Conservation (phyloP, 2,113 vertebrate species). For the Salvelinus fontinalis region DNA sequence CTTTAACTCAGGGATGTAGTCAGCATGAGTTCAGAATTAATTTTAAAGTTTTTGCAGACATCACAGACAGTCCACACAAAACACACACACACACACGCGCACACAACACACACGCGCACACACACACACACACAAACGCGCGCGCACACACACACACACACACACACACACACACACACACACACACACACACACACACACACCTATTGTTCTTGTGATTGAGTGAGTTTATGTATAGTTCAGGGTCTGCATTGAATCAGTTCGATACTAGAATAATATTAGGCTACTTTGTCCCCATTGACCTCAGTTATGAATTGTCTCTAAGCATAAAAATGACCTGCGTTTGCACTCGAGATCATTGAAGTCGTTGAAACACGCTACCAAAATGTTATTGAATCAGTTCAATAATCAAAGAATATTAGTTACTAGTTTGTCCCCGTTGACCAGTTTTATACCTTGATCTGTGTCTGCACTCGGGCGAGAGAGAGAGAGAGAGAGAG, state of each 20-base stretch:
- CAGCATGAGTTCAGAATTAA: constrained; percentile 25
- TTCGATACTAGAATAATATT: not conserved
- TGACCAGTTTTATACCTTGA: constrained; percentile 13
- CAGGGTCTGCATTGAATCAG: constrained; percentile 7
- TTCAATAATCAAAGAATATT: no score
- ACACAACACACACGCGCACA: no score
- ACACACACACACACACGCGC: not conserved
- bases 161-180: no score
- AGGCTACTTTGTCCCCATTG: no score
- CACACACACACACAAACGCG: no score
- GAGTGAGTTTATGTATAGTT: not conserved
- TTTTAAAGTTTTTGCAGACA: not conserved
- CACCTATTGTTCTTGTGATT: not conserved
- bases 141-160: no score
- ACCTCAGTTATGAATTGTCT: not conserved
- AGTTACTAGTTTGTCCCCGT: constrained; percentile 15
- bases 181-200: no score
- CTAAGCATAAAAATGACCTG: not conserved
- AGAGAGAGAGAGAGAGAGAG: no score
- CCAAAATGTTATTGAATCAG: no score
- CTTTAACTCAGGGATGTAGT: constrained; percentile 7
- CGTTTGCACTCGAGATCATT: not conserved
- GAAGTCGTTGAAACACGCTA: no score
- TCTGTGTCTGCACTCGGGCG: no score
- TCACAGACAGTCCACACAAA: no score